Conservation (phyloP, 2,113 vertebrate species). For the Amblyornis subalaris region DNA sequence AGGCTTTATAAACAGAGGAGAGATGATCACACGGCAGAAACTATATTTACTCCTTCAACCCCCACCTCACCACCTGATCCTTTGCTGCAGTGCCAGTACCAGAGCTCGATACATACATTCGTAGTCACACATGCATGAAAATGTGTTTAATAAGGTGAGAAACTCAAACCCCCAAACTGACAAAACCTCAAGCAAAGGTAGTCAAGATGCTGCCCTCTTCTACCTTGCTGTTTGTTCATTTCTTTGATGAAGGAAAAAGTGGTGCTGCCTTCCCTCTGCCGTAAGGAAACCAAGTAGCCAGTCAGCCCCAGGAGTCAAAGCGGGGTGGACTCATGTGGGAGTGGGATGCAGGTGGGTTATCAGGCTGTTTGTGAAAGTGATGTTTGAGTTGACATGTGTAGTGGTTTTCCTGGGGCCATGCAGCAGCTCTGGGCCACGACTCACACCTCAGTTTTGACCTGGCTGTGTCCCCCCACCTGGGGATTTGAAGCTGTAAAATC, state of each 20-base stretch:
- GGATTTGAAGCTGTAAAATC: not conserved
- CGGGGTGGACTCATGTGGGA: not conserved
- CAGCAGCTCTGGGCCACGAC: not conserved
- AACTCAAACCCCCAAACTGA: not conserved
- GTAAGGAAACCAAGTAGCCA: not conserved
- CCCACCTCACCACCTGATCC: constrained; percentile 2
- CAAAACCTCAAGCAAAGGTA: not conserved
- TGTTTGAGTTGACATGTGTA: not conserved
- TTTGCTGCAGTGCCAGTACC: not conserved
- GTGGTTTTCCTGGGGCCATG: not conserved
- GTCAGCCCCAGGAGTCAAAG: not conserved
- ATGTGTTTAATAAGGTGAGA: not conserved
- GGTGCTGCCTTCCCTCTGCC: not conserved
- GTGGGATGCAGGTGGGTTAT: not conserved
- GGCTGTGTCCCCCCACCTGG: not conserved
- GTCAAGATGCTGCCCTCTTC: not conserved
- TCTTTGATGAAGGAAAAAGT: not conserved
- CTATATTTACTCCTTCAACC: constrained; percentile 27
- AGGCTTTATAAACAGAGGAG: constrained; percentile 25
- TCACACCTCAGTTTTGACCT: not conserved
- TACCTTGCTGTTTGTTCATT: not conserved
- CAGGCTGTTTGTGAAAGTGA: not conserved
- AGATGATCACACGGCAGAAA: not conserved
- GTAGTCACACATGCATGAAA: not conserved
- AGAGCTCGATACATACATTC: not conserved